phyloP scores from a whole-genome alignment of 2,797 vertebrate species.

The Syncerus caffer region DNA sequence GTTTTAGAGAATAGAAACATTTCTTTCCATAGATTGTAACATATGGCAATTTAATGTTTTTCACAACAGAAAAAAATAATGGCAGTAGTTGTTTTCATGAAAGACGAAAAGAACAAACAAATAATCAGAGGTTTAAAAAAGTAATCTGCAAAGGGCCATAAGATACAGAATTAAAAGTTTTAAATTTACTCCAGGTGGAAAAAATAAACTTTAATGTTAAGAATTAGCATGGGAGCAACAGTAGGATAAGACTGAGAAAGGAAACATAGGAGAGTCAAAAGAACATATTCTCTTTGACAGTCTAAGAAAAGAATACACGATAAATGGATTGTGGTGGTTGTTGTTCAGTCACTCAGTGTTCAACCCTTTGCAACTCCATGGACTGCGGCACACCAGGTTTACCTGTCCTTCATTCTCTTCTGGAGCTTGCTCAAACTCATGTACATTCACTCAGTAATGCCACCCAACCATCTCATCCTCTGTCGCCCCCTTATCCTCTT shows the following conservation, averaged over 20 bases:
- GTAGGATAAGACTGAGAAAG: neutral
- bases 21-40: neutral
- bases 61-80: neutral
- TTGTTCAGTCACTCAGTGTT: neutral
- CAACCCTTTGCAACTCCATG: neutral
- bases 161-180: neutral
- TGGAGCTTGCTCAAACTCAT: neutral
- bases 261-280: neutral
- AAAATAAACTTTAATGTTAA: neutral
- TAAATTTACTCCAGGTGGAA: neutral
- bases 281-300: neutral
- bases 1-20: neutral
- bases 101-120: neutral
- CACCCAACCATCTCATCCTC: neutral
- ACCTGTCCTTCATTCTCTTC: neutral
- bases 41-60: neutral
- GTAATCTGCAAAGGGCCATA: neutral
- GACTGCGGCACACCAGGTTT: accelerated
- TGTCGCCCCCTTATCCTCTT: neutral
- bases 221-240: neutral
- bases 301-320: neutral
- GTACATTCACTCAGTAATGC: neutral
- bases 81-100: neutral
- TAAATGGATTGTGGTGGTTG: neutral
- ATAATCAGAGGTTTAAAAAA: neutral